phyloP scores from a whole-genome alignment of 2,797 vertebrate genomes.

The Chelon auratus region DNA sequence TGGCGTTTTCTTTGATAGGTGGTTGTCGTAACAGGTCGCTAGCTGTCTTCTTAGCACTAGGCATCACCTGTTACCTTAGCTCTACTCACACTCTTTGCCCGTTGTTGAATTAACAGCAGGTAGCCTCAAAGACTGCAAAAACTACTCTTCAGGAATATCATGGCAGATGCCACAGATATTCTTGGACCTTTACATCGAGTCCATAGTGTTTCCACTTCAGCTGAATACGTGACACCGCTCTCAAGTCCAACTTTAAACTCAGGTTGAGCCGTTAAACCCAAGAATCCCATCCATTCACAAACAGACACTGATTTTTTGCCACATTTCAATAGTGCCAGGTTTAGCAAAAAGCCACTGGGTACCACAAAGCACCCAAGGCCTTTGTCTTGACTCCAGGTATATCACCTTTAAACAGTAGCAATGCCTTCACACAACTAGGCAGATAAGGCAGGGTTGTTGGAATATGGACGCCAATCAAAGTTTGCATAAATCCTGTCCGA shows the following conservation, averaged over 20 bases:
- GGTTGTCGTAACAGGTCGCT: no score
- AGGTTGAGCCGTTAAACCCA: slow-evolving; percentile 20
- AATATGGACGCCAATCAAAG: neutral
- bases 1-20: no score
- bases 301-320: slow-evolving; percentile 17
- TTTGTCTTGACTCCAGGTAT: slow-evolving; percentile 15
- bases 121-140: no score
- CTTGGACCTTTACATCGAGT: no score
- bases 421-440: neutral
- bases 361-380: slow-evolving; percentile 30
- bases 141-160: no score
- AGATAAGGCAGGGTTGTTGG: neutral
- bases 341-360: slow-evolving; percentile 40
- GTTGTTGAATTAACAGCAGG: no score
- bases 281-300: slow-evolving; percentile 4
- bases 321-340: slow-evolving; percentile 28
- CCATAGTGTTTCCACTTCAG: no score
- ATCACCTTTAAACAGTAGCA: slow-evolving; percentile 4
- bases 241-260: slow-evolving; percentile 1
- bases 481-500: neutral
- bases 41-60: no score
- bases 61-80: no score
- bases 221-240: neutral
- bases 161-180: no score
- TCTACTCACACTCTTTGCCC: no score